Evolutionary conservation across 2,888 invertebrate species (phyloP).

Genomic region (Nomada lathburiana): DNA sequence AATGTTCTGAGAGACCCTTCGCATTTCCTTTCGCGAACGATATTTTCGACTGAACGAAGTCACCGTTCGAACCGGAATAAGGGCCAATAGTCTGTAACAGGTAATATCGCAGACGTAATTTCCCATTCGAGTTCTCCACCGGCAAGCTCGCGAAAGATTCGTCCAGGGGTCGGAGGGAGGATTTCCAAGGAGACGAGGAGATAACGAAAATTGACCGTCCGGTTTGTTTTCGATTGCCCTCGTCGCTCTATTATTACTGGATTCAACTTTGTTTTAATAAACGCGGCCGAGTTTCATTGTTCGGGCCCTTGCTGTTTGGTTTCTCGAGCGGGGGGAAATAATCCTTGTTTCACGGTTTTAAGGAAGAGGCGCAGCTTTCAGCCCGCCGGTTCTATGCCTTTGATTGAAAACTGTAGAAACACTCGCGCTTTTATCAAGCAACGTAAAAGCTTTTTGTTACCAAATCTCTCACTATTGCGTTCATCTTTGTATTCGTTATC

Average conservation of each 20-base stretch:
- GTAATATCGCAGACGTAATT: slow-evolving; percentile 62
- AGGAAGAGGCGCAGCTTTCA: slow-evolving; percentile 36
- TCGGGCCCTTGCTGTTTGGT: slow-evolving; percentile 19
- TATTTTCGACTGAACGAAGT: slow-evolving; percentile 35
- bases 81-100: slow-evolving; percentile 51
- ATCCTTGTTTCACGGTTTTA: slow-evolving; percentile 55
- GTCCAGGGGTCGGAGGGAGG: background rate
- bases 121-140: slow-evolving; percentile 35
- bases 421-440: slow-evolving; percentile 24
- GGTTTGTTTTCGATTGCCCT: slow-evolving; percentile 51
- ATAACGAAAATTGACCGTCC: slow-evolving; percentile 59
- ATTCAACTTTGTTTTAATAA: slow-evolving; percentile 65
- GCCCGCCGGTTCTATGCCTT: slow-evolving; percentile 24
- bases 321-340: slow-evolving; percentile 49
- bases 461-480: slow-evolving; percentile 32
- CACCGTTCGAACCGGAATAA: slow-evolving; percentile 45
- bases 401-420: slow-evolving; percentile 33
- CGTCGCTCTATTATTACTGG: slow-evolving; percentile 49
- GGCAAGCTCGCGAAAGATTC: slow-evolving; percentile 18
- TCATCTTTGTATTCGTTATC: slow-evolving; percentile 32
- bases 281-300: slow-evolving; percentile 32
- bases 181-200: slow-evolving; percentile 48
- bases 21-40: slow-evolving; percentile 29
- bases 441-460: slow-evolving; percentile 30
- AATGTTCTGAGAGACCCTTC: slow-evolving; percentile 5